These are phyloP conservation scores for Alosa sapidissima DNA, from an alignment of 2,797 vertebrate species.

Conservation along the genomic window DNA sequence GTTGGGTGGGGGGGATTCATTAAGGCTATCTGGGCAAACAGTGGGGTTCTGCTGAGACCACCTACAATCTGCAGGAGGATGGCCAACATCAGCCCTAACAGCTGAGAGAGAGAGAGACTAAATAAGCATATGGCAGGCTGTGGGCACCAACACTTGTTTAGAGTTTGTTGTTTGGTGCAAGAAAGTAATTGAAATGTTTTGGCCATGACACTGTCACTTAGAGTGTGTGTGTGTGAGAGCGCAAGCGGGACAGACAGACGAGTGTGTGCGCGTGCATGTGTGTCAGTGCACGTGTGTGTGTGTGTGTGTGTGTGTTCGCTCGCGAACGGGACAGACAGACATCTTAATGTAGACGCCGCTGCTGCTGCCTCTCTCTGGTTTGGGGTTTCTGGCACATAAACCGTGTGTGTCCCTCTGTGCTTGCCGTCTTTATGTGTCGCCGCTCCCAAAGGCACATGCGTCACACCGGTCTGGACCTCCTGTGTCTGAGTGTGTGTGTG, in stretches of 20 bases:
- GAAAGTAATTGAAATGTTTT: conserved; percentile 1
- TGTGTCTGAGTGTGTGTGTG: not conserved
- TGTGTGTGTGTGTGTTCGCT: not conserved
- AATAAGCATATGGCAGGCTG: not conserved
- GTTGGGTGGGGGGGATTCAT: not conserved
- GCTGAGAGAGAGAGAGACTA: not conserved
- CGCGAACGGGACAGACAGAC: not conserved
- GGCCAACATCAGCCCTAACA: not conserved
- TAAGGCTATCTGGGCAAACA: not conserved
- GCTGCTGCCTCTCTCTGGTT: too few species aligned
- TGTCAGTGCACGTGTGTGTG: not conserved
- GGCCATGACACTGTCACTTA: not conserved
- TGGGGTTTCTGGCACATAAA: too few species aligned
- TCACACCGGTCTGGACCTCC: conserved; percentile 50
- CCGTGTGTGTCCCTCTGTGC: conserved; percentile 35
- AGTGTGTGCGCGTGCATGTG: not conserved
- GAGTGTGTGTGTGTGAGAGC: not conserved
- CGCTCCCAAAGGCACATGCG: conserved; percentile 46
- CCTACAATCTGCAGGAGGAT: conserved; percentile 12
- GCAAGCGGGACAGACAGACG: not conserved
- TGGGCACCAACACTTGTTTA: not conserved
- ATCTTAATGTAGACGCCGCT: not conserved
- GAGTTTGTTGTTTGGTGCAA: not conserved
- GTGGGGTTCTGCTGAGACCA: not conserved
- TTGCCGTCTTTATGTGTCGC: conserved; percentile 53